Conservation (phyloP, 2,113 vertebrate genomes). For the Bungarus multicinctus region DNA sequence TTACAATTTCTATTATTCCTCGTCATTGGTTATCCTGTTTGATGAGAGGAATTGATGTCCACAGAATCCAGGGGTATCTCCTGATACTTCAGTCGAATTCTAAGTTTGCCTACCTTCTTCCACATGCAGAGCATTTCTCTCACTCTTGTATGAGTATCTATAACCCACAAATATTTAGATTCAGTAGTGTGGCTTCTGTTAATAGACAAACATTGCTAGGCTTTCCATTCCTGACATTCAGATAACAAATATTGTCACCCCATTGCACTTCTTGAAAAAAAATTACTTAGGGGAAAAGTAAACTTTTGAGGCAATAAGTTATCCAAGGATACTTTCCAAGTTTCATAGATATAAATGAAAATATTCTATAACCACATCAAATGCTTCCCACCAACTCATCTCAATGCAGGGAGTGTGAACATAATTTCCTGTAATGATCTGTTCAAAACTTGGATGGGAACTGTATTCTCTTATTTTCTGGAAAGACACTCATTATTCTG, state of each 20-base stretch:
- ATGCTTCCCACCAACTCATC: not conserved
- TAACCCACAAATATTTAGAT: not conserved
- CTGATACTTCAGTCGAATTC: not conserved
- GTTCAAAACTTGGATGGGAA: not conserved
- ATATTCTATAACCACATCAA: not conserved
- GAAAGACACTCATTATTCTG: not conserved
- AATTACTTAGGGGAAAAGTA: not conserved
- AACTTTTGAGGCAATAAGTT: not conserved
- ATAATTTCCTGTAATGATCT: not conserved
- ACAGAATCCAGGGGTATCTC: not conserved
- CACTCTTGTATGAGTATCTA: not conserved
- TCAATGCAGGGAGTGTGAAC: not conserved
- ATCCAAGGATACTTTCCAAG: not conserved
- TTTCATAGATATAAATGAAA: not conserved
- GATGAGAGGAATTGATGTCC: not conserved
- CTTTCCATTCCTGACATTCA: not conserved
- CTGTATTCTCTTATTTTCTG: not conserved
- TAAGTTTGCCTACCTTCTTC: not conserved
- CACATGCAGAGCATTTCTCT: not conserved
- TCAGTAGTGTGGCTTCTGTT: not conserved
- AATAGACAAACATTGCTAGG: not conserved
- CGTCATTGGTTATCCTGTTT: not conserved
- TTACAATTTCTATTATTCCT: not conserved
- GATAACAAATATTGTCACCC: not conserved
- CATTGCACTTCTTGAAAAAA: not conserved